Base-by-base conservation (phyloP, 2,888 invertebrate species). In the Rhopalosiphum nymphaeae region DNA sequence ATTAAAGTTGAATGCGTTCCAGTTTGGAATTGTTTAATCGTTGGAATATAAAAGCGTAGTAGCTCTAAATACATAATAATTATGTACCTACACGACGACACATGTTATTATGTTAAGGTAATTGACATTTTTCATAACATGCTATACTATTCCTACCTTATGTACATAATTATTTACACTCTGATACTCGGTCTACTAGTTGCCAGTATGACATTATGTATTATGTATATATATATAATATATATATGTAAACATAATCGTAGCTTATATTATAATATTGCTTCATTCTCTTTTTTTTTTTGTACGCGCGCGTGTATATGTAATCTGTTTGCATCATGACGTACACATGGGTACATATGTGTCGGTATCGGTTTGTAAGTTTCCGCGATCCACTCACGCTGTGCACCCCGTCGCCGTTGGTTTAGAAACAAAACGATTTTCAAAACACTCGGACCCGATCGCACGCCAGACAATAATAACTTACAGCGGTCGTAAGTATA, bases 351-450 rank as follows among this genome's bases (percentile, higher is more conserved):
- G 5, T 21, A 16, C 21, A 21, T 42, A 42, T 85, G 84, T 88
- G 86, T 86, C 29, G 29, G 86, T 86, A n/a, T 53, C 49, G 16
- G 85, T 56, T 56, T 42, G 78, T 89, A 44, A 36, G 56, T 93
- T 93, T 88, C 78, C 53, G 89, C 36, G 49, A 78, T 88, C 25
- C 36, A 56, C n/a, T 88, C 92, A 78, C 29, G 92, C 89, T 93
- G 92, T 78, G 89, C 87, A 4, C 44, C 61, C 87, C 49, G 67
- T 56, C 53, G 87, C 13, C 87, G 49, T 2, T n/a, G 88, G 36
- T 92, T 67, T 49, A 16, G 53, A 89, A 53, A 93, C 92, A 89
- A 93, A 93, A 89, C 88, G 78, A 88, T 93, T 93, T 87, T 87
- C 87, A 92, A 87, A 92, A 92, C 92, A 88, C 86, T 88, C 49